Percentiles rank a stretch among this genome's conserved stretches.
Evolutionary conservation across 2,888 invertebrate species (phyloP).

Genomic region (Clitarchus hookeri): DNA sequence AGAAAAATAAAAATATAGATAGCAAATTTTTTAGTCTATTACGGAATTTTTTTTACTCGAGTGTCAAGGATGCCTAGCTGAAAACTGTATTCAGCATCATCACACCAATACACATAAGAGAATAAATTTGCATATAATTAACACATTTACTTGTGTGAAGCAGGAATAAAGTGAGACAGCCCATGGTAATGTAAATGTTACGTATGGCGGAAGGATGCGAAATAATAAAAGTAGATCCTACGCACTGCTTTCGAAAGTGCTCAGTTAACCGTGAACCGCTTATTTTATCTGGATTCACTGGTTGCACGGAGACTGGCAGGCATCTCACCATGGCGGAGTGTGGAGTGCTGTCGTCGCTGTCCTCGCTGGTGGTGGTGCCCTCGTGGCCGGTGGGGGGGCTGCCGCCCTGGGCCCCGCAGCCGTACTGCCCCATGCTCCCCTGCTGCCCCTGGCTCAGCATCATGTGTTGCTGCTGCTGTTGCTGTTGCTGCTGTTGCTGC

Average conservation of each 20-base stretch:
- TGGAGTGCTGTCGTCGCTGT: slow-evolving; percentile 82
- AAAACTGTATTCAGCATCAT: too few relatives aligned
- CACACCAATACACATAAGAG: too few relatives aligned
- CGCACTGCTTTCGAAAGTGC: too few relatives aligned
- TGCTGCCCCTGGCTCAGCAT: slow-evolving; percentile 55
- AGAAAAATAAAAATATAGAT: too few relatives aligned
- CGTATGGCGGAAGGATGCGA: background rate
- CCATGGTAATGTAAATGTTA: background rate
- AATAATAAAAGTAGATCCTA: too few relatives aligned
- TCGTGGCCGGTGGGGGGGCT: slow-evolving; percentile 54
- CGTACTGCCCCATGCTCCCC: slow-evolving; percentile 49
- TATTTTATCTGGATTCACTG: background rate
- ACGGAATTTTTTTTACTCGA: too few relatives aligned
- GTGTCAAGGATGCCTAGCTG: too few relatives aligned
- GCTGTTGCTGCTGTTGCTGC: slow-evolving; percentile 39
- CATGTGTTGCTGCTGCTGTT: slow-evolving; percentile 54
- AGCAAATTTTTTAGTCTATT: too few relatives aligned
- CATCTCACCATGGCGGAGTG: slow-evolving; percentile 64
- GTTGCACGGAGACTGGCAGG: background rate
- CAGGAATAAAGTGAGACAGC: background rate
- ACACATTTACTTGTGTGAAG: too few relatives aligned
- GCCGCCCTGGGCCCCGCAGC: slow-evolving; percentile 45
- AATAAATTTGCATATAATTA: too few relatives aligned
- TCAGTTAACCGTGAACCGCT: too few relatives aligned
- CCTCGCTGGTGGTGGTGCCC: slow-evolving; percentile 76